Percentiles rank a stretch among this genome's conserved stretches.
These are phyloP conservation scores for human DNA, from an alignment of 2,113 vertebrate species.

Conservation along the genomic window DNA sequence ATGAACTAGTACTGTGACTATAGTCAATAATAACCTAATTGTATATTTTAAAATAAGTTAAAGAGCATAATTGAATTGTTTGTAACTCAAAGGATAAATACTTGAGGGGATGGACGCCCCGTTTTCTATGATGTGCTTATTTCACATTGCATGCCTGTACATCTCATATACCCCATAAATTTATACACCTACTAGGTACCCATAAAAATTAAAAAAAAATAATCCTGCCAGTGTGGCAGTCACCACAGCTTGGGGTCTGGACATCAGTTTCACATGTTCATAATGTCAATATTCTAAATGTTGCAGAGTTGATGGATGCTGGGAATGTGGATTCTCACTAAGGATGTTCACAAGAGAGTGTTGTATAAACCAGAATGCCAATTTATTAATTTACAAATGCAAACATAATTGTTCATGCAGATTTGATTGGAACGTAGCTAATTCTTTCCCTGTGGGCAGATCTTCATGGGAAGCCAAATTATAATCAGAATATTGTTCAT, in stretches of 20 bases:
- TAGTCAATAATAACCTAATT: too few relatives aligned
- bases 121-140: too few relatives aligned
- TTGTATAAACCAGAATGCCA: slow-evolving; percentile 35
- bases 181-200: too few relatives aligned
- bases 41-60: too few relatives aligned
- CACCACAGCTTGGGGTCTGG: neutral
- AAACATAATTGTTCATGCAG: slow-evolving; percentile 20
- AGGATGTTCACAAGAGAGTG: slow-evolving; percentile 11
- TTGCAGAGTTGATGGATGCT: neutral
- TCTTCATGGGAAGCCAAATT: slow-evolving; percentile 27
- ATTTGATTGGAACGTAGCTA: slow-evolving; percentile 40
- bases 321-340: neutral
- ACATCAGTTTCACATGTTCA: slow-evolving; percentile 38
- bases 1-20: too few relatives aligned
- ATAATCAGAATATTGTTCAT: slow-evolving; percentile 36
- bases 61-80: too few relatives aligned
- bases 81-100: too few relatives aligned
- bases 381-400: slow-evolving; percentile 61
- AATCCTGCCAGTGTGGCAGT: neutral
- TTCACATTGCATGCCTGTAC: too few relatives aligned
- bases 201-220: too few relatives aligned
- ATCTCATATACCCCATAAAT: too few relatives aligned
- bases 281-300: slow-evolving; percentile 40
- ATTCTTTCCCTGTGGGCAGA: neutral
- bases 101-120: too few relatives aligned